A percentile compares a stretch with the other conserved stretches of the same genome.
Evolutionary conservation across 1,140 invertebrate species (phyloP).

Genomic region (Euura lappo): DNA sequence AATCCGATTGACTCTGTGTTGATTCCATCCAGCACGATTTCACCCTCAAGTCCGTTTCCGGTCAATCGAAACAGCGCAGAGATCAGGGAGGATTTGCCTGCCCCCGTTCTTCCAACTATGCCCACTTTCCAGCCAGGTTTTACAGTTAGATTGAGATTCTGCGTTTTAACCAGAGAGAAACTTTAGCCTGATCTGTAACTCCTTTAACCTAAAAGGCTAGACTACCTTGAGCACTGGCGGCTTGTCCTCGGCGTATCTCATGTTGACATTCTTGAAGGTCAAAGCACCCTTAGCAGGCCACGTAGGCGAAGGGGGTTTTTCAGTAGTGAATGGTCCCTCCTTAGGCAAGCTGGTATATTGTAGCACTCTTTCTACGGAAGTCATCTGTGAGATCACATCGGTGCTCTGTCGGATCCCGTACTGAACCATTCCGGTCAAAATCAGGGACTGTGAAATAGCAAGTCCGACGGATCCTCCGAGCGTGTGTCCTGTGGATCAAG

Average conservation of each 20-base stretch:
- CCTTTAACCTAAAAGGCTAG: too few species aligned
- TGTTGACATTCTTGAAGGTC: slow-evolving; percentile 67
- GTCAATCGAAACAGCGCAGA: slow-evolving; percentile 74
- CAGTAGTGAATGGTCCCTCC: slow-evolving; percentile 58
- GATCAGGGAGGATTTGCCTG: slow-evolving; percentile 84
- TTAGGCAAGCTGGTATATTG: slow-evolving; percentile 76
- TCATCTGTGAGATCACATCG: slow-evolving; percentile 86
- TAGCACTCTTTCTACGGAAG: slow-evolving; percentile 81
- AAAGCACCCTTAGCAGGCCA: slow-evolving; percentile 59
- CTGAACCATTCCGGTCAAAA: slow-evolving; percentile 85
- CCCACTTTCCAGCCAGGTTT: slow-evolving; percentile 75
- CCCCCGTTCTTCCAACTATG: slow-evolving; percentile 78
- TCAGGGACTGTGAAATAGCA: slow-evolving; percentile 82
- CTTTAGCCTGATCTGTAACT: neutral
- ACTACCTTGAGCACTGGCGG: slow-evolving; percentile 70
- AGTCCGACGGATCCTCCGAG: slow-evolving; percentile 73
- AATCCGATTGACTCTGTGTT: slow-evolving; percentile 71
- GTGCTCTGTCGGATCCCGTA: slow-evolving; percentile 87
- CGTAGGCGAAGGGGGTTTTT: slow-evolving; percentile 44
- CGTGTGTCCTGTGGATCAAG: too few species aligned
- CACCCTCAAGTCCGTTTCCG: slow-evolving; percentile 43
- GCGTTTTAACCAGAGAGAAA: neutral
- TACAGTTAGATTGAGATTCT: slow-evolving; percentile 66
- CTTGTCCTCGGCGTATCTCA: slow-evolving; percentile 70
- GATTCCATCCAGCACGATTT: slow-evolving; percentile 72